Percentiles rank a stretch among this genome's conserved stretches.
Evolutionary conservation across 2,113 vertebrate species (phyloP).

Genomic region (Patagioenas fasciata): DNA sequence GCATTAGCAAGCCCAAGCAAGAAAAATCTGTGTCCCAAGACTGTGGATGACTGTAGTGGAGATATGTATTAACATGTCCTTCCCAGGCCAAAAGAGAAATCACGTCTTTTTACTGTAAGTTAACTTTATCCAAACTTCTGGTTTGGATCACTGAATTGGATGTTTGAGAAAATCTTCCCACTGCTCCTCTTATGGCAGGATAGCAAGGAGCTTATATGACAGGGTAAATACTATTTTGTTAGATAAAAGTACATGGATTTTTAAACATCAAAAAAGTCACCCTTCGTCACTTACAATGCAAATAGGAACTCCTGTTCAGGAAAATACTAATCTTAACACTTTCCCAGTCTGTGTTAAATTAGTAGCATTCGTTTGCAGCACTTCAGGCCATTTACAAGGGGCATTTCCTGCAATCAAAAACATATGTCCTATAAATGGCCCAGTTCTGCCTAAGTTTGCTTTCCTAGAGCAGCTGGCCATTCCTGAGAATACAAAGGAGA

Average conservation of each 20-base stretch:
- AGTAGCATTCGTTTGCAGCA: conserved; percentile 34
- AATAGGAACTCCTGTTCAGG: conserved; percentile 10
- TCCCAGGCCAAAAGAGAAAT: conserved; percentile 15
- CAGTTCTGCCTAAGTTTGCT: conserved; percentile 37
- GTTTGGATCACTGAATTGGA: background rate
- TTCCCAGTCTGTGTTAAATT: conserved; percentile 53
- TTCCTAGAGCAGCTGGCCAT: conserved; percentile 50
- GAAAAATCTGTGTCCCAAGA: conserved; percentile 30
- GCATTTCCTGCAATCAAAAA: conserved; percentile 59
- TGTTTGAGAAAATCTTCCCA: conserved; percentile 24
- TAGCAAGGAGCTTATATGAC: background rate
- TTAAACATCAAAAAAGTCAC: conserved; percentile 36
- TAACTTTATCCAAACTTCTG: conserved; percentile 34
- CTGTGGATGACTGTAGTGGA: conserved; percentile 17
- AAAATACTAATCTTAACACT: conserved; percentile 55
- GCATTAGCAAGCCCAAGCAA: conserved; percentile 50
- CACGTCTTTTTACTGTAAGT: background rate
- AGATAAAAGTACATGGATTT: conserved; percentile 26
- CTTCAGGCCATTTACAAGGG: conserved; percentile 55
- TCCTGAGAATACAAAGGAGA: conserved; percentile 51
- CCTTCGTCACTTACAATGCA: conserved; percentile 36
- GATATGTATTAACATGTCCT: conserved; percentile 37
- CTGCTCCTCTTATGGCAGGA: background rate
- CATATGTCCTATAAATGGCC: conserved; percentile 29
- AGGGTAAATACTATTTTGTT: background rate